Percentiles rank a stretch among this genome's conserved stretches.
phyloP scores from a whole-genome alignment of 2,888 invertebrate species.

The Orthonevra nobilis region DNA sequence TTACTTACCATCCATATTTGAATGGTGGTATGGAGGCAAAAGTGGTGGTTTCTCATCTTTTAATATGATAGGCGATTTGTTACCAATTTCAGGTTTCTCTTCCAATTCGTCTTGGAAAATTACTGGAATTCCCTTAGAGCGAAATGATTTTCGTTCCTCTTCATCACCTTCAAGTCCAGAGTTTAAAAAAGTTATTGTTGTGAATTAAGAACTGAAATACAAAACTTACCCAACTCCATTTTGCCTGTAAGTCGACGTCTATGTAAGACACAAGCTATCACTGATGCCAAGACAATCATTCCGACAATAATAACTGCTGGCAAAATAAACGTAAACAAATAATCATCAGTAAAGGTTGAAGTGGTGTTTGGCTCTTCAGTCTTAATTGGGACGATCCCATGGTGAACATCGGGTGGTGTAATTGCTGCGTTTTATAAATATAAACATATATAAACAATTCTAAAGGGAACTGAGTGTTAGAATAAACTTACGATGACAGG shows the following conservation, averaged over 20 bases:
- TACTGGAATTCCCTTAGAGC: conserved; percentile 93
- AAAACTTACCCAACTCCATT: conserved; percentile 84
- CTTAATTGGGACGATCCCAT: conserved; percentile 76
- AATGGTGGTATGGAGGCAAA: conserved; percentile 85
- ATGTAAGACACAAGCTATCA: conserved; percentile 94
- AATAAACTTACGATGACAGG: conserved; percentile 81
- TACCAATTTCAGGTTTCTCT: conserved; percentile 93
- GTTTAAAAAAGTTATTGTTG: not conserved
- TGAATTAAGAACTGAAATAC: not conserved
- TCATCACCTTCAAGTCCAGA: conserved; percentile 83
- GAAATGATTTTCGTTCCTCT: conserved; percentile 90
- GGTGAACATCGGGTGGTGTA: conserved; percentile 74
- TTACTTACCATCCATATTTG: conserved; percentile 78
- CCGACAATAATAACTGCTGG: conserved; percentile 93
- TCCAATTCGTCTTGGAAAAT: conserved; percentile 98
- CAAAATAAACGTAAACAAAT: conserved; percentile 91
- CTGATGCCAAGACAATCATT: conserved; percentile 92
- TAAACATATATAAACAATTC: not conserved
- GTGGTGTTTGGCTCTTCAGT: conserved; percentile 78
- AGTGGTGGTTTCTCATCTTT: conserved; percentile 97
- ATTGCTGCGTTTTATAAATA: conserved; percentile 71
- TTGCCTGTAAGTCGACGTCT: conserved; percentile 91
- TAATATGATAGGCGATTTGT: conserved; percentile 95
- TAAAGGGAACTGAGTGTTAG: too few relatives aligned
- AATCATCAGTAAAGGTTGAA: conserved; percentile 83